A percentile compares a stretch with the other conserved stretches of the same genome.
Evolutionary conservation across 1,140 invertebrate species (phyloP).

Genomic region (Phocides pigmalion): DNA sequence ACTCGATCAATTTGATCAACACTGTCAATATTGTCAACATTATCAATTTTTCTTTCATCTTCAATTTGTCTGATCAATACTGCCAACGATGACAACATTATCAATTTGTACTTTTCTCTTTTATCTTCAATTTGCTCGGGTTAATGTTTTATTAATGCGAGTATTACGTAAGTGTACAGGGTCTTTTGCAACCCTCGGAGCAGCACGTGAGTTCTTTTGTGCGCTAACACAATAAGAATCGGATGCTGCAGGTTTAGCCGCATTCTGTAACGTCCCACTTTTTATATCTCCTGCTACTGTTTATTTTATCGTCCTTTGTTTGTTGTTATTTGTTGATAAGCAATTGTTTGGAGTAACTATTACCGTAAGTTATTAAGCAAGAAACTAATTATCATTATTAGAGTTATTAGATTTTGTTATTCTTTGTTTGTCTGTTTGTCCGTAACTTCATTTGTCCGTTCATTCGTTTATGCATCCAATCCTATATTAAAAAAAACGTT

Average conservation of each 20-base stretch:
- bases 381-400: too few species aligned
- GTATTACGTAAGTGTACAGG: conserved; percentile 1
- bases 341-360: not conserved
- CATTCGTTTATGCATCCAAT: too few species aligned
- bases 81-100: too few species aligned
- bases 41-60: too few species aligned
- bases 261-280: conserved; percentile 14
- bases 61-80: too few species aligned
- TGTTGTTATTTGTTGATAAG: not conserved
- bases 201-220: conserved; percentile 18
- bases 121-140: not conserved
- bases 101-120: not conserved
- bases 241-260: conserved; percentile 21
- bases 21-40: too few species aligned
- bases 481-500: too few species aligned
- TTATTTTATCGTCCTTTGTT: not conserved
- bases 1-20: too few species aligned
- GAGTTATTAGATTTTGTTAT: too few species aligned
- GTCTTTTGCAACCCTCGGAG: not conserved
- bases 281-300: conserved; percentile 11
- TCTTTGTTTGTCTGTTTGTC: too few species aligned
- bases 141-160: not conserved
- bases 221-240: conserved; percentile 26
- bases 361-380: too few species aligned
- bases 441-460: too few species aligned